A percentile compares a stretch with the other conserved stretches of the same genome.
phyloP scores from a whole-genome alignment of 2,797 vertebrate species.

The Hyperoplus lanceolatus region DNA sequence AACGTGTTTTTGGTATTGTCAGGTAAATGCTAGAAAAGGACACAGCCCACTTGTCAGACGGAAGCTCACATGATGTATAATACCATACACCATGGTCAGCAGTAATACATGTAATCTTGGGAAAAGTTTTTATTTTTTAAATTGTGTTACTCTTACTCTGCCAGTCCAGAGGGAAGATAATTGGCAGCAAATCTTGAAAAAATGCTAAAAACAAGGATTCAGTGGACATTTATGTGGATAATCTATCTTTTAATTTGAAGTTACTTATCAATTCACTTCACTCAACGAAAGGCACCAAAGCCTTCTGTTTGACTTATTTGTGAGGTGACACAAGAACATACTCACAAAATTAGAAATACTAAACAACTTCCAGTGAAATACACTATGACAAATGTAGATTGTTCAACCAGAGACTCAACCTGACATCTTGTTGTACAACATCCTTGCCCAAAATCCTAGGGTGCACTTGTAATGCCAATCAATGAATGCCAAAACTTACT shows the following conservation, averaged over 20 bases:
- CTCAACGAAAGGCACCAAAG: background rate
- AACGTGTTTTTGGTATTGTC: slow-evolving; percentile 61
- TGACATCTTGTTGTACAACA: background rate
- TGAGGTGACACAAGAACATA: background rate
- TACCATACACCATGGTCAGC: background rate
- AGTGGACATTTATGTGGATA: slow-evolving; percentile 44
- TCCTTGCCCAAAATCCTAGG: background rate
- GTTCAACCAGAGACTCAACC: background rate
- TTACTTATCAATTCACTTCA: background rate
- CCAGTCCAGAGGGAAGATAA: slow-evolving; percentile 54
- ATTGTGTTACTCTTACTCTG: slow-evolving; percentile 37
- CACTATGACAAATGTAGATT: background rate
- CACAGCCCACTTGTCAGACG: background rate
- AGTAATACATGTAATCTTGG: background rate
- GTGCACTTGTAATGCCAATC: background rate
- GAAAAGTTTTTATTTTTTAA: slow-evolving; percentile 7
- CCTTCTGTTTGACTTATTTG: background rate
- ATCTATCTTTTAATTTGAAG: slow-evolving; percentile 63
- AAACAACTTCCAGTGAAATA: background rate
- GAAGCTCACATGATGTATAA: slow-evolving; percentile 6
- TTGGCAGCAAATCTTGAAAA: slow-evolving; percentile 39
- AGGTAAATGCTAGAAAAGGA: slow-evolving; percentile 48
- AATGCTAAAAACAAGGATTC: slow-evolving; percentile 48
- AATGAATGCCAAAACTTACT: background rate
- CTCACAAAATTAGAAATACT: background rate